Percentiles rank a stretch among this genome's conserved stretches.
These are phyloP conservation scores for Periparus ater DNA, from an alignment of 2,797 vertebrate genomes.

Conservation along the genomic window DNA sequence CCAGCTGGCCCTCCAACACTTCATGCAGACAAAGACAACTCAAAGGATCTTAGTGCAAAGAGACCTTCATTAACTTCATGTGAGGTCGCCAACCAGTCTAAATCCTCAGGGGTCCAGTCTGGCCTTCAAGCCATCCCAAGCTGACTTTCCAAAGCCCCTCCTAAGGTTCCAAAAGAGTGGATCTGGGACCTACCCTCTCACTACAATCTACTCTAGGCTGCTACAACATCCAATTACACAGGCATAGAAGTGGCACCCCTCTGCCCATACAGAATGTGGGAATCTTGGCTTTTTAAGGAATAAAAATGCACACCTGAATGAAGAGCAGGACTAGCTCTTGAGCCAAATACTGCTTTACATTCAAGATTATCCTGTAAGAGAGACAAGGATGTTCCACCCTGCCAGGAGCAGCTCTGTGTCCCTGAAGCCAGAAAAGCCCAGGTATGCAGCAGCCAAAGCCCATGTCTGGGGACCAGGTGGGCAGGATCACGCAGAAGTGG, in stretches of 20 bases:
- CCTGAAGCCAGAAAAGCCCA: neutral
- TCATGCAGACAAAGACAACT: neutral
- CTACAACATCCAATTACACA: neutral
- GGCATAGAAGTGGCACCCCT: neutral
- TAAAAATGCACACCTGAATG: neutral
- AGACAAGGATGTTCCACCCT: neutral
- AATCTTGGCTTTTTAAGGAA: neutral
- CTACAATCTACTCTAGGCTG: neutral
- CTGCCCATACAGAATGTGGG: fast-evolving
- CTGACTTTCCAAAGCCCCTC: neutral
- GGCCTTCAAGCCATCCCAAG: neutral
- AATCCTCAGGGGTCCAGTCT: neutral
- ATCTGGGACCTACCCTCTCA: neutral
- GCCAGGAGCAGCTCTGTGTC: neutral
- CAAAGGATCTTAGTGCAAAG: neutral
- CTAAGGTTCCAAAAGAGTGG: neutral
- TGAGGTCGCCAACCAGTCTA: neutral
- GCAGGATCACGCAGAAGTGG: fast-evolving
- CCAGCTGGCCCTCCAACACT: neutral
- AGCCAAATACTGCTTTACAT: neutral
- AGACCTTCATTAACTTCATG: neutral
- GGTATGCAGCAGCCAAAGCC: neutral
- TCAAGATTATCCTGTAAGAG: neutral
- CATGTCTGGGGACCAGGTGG: fast-evolving
- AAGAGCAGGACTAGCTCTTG: neutral